Evolutionary conservation across 1,140 invertebrate genomes (phyloP), one percentile per base, ranked within the genome.

Genomic region (Zaprionus nigranus): DNA sequence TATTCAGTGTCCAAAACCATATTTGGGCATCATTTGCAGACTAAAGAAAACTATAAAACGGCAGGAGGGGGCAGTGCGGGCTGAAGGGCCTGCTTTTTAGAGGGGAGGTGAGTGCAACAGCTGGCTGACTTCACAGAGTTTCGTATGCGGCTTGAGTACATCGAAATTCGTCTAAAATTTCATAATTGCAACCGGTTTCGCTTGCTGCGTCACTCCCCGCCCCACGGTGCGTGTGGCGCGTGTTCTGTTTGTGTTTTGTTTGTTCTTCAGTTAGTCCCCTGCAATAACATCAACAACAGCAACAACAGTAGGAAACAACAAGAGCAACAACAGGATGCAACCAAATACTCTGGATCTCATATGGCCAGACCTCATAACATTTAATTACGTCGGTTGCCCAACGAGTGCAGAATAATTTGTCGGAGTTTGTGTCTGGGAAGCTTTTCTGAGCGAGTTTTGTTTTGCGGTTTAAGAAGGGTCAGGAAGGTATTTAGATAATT

Each of bases 91-190:
- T 22, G 28, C 30, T 34, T 11, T 11, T 34, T 34, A 34, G 9
- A 34, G 9, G 9, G 30, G 30, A 34, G 30, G 30, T 34, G 30
- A 11, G 30, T 11, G 60, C 12, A 60, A 60, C 74, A 77, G 30
- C 62, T 75, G 73, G 73, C 60, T 17, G 59, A 51, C 54, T 61
- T 72, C 68, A 60, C 74, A 66, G 61, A 46, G 36, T 61, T 73
- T 72, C 49, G 36, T 28, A 57, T 71, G 56, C 70, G 54, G 54
- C 62, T 66, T 59, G 70, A 73, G 70, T 73, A 77, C 70, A 77
- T 77, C 34, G 66, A 73, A 77, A 77, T 77, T 51, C 46, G 43
- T 77, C 75, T 77, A 68, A 77, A 77, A 77, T 77, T 77, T 77
- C 75, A 77, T 77, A 77, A 77, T 77, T 77, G 75, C 75, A 77